Conservation (phyloP, 2,797 vertebrate species). For the Garrulus glandarius region DNA sequence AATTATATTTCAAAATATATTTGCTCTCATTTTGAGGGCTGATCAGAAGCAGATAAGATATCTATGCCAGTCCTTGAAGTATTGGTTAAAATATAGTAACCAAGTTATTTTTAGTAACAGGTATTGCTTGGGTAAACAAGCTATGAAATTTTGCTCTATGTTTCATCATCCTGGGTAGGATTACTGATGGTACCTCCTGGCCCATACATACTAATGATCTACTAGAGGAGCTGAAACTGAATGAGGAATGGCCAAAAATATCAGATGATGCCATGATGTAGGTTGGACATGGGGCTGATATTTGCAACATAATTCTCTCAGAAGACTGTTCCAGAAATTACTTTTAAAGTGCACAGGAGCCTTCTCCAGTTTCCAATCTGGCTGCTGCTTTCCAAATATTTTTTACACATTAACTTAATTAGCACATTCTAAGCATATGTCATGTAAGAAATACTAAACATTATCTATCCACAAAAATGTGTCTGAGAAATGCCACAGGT, state of each 20-base stretch:
- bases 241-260: background rate
- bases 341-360: background rate
- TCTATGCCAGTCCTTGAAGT: background rate
- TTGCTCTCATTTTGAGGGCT: background rate
- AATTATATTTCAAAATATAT: background rate
- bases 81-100: slow-evolving; percentile 43
- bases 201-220: background rate
- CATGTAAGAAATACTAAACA: background rate
- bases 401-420: background rate
- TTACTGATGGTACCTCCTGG: background rate
- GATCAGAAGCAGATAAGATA: background rate
- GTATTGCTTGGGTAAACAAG: background rate
- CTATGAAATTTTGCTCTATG: slow-evolving; percentile 13
- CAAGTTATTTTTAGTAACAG: slow-evolving; percentile 28
- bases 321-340: background rate
- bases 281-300: background rate
- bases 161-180: slow-evolving; percentile 27
- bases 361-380: background rate
- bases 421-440: background rate
- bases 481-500: background rate
- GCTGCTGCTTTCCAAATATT: background rate
- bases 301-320: background rate
- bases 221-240: background rate
- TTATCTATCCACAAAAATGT: background rate
- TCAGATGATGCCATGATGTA: background rate